Evolutionary conservation across 2,888 invertebrate genomes (phyloP), one percentile per base, ranked within the genome.

Genomic region (Heterodera filipjevi): DNA sequence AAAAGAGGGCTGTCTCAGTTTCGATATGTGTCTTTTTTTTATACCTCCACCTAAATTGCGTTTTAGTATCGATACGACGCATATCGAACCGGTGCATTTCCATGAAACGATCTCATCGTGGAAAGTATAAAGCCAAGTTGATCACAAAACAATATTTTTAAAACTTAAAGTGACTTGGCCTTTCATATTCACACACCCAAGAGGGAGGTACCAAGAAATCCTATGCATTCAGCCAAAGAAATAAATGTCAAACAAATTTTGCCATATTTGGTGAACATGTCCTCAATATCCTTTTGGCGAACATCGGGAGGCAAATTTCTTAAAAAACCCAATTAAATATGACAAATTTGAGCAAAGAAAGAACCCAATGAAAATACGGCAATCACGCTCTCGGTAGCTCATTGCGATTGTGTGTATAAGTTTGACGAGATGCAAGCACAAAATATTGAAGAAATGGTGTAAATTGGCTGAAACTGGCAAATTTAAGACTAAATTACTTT

Each of bases 221-320:
- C 2, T 2, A 6, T 3, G 19, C 19, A 22, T 1, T 53, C 22
- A 39, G 12, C 39, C 0, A 98, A 91, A 96, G 96, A 90, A 95
- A 95, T n/a, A n/a, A 91, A 98, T 97, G 75, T 98, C 92, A 12
- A 39, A 39, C 39, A 39, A 49, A 64, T 32, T 30, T 76, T 66
- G 46, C 49, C 66, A 46, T 84, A 72, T 49, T 77, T 53, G 22
- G 12, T 33, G 81, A 88, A 88, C 30, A 88, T 76, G 91, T 99
- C 98, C 92, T 99, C 97, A 86, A 99, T 95, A 90, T 99, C 99
- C 91, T 96, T 95, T 84, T 95, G 95, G 89, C 98, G 93, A 87
- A 98, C 96, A 91, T 99, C 98, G 72, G 97, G 97, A 32, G 99
- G 99, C 83, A 99, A 92, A 91, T 99, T 99, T n/a, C 99, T 75